Percentiles rank a stretch among this genome's conserved stretches.
Conservation (phyloP, 2,888 invertebrate genomes). For the Hydrotaea diabolus region DNA sequence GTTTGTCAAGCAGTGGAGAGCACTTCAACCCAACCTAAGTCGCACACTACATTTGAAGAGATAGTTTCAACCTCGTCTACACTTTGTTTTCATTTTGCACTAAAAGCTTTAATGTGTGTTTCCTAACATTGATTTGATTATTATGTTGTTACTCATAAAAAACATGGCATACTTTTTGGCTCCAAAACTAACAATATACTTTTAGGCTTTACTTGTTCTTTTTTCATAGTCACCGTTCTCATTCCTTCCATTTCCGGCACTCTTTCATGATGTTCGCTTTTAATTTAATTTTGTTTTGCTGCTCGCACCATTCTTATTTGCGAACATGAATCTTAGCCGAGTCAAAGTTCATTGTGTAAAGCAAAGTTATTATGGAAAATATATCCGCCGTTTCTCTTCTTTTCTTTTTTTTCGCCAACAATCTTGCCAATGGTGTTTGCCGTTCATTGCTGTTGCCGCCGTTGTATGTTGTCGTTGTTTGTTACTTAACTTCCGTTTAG, state of each 20-base stretch:
- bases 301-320: not conserved
- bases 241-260: not conserved
- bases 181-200: not conserved
- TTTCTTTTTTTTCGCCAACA: not conserved
- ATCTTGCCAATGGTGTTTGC: conserved; percentile 3
- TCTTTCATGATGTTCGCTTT: not conserved
- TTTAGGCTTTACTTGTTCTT: not conserved
- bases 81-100: too few species aligned
- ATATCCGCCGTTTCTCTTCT: not conserved
- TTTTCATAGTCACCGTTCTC: not conserved
- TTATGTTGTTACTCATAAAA: conserved; percentile 13
- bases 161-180: conserved; percentile 11
- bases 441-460: conserved; percentile 16
- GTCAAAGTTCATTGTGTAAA: conserved; percentile 21
- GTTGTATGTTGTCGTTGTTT: conserved; percentile 58
- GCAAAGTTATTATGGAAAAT: conserved; percentile 16
- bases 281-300: conserved; percentile 23
- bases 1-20: too few species aligned
- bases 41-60: too few species aligned
- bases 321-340: conserved; percentile 29
- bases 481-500: conserved; percentile 65
- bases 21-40: too few species aligned
- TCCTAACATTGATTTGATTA: too few species aligned
- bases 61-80: too few species aligned
- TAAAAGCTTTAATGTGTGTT: too few species aligned